phyloP scores from a whole-genome alignment of 2,888 invertebrate genomes.

The Entomobrya multifasciata region DNA sequence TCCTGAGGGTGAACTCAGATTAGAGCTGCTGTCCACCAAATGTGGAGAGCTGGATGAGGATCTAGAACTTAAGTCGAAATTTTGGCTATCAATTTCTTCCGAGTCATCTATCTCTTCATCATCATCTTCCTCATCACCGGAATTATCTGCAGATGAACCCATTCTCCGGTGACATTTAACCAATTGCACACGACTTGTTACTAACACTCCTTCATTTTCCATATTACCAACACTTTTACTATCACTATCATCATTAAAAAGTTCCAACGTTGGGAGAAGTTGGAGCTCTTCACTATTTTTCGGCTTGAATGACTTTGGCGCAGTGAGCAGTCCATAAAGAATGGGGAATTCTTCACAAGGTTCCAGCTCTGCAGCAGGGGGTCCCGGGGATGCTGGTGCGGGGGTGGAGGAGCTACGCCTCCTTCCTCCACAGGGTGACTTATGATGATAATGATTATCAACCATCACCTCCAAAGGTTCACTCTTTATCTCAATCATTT shows the following conservation, averaged over 20 bases:
- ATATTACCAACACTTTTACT: neutral
- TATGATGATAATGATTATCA: slow-evolving; percentile 35
- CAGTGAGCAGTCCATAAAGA: slow-evolving; percentile 75
- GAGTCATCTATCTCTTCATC: slow-evolving; percentile 48
- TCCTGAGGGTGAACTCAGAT: slow-evolving; percentile 49
- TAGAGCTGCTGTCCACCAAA: slow-evolving; percentile 57
- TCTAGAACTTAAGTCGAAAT: slow-evolving; percentile 53
- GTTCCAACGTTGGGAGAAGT: slow-evolving; percentile 49
- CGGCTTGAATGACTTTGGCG: slow-evolving; percentile 71
- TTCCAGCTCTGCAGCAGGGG: slow-evolving; percentile 66
- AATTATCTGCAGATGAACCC: slow-evolving; percentile 11
- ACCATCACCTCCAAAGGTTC: slow-evolving; percentile 53
- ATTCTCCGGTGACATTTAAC: neutral
- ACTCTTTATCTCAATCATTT: slow-evolving; percentile 63
- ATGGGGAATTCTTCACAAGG: slow-evolving; percentile 77
- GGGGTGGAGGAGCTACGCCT: slow-evolving; percentile 30
- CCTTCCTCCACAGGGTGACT: slow-evolving; percentile 9
- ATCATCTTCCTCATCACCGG: slow-evolving; percentile 2
- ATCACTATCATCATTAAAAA: neutral
- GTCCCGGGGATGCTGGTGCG: neutral
- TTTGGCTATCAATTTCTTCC: slow-evolving; percentile 67
- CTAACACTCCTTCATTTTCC: slow-evolving; percentile 16
- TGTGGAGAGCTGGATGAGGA: slow-evolving; percentile 46
- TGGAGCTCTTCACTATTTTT: slow-evolving; percentile 66
- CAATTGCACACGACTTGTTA: slow-evolving; percentile 58